Evolutionary conservation across 2,113 vertebrate species (phyloP), one percentile per base, ranked within the genome.

Genomic region (Lasiurus borealis): DNA sequence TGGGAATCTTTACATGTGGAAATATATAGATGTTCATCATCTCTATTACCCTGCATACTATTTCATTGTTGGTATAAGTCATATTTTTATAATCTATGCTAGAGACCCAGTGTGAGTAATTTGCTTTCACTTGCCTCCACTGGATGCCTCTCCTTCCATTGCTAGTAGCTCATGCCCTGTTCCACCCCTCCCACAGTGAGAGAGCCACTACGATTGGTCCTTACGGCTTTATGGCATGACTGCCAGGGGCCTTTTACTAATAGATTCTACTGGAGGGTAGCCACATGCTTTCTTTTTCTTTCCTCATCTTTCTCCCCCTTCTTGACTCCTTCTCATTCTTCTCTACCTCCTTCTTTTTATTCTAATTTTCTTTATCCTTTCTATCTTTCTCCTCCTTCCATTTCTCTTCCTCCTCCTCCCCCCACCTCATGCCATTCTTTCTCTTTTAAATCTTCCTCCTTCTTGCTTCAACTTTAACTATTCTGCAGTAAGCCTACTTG

Each of bases 171-270:
- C 52, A 18, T 5, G 52, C 52, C 5, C 15, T 6, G 1, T 52
- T 15, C 52, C 5, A 5, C 50, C 15, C 18, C 18, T 54, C 52
- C 52, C 18, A 7, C 18, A 0, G 52, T 6, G 0, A 6, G 16
- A 54, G 52, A 14, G 2, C 3, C 52, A 15, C 13, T 18, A 6
- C 5, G 52, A 7, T 54, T 57, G 54, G 54, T 21, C 6, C 1
- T 19, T 16, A 18, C 6, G 6, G 52, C 5, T 0, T 54, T 54
- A 54, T 54, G 52, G 52, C 52, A 2, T 16, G 16, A 54, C 16
- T 18, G 52, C 52, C 52, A 19, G 1, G 16, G 16, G 54, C 54
- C 54, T 57, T 57, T 57, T 57, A 21, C 7, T 57, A 57, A 57
- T 57, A 57, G 54, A 57, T 44, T 36, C 48, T 46, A 6, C 73